Evolutionary conservation across 2,888 invertebrate genomes (phyloP), one percentile per base, ranked within the genome.

Genomic region (Acleris literana): DNA sequence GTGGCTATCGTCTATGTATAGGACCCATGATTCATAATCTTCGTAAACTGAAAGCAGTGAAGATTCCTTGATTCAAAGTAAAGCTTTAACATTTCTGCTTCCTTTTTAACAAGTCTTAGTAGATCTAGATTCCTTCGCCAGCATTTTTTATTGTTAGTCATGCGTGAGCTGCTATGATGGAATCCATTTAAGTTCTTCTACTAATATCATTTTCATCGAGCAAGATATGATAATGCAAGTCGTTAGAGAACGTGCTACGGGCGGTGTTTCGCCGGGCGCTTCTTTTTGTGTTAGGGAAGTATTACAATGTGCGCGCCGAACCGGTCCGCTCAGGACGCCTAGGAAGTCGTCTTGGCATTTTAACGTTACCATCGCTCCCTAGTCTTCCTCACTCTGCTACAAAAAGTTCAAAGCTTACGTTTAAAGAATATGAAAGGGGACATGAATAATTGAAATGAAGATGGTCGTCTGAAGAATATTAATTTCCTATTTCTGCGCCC

Each of bases 241-340:
- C 75, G 74, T 77, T 76, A 79, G 72, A 76, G 74, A 74, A 78
- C 79, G 81, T 79, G 78, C 72, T 73, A 60, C 57, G 64, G 64
- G 57, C 64, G 17, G 49, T 76, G 73, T 78, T 76, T 74, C 72
- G 69, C 74, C 69, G 70, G 75, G 73, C 73, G 70, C 82, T 72
- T 80, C 74, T 86, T 87, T 86, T 87, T 86, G 80, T 79, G 70
- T 71, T 74, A 73, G 76, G 82, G 81, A 82, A 83, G 79, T 82
- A 83, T 84, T 82, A 85, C 74, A 82, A 83, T 83, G 77, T 76
- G 78, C 78, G 77, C 76, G 72, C 73, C 74, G 73, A 83, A 87
- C 86, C 84, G 84, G 87, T 85, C 77, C 69, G 74, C 63, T 70
- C 73, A 76, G 59, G 63, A 72, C 72, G 72, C 74, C 78, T 81